Conservation (phyloP, 1,140 invertebrate species). For the Brachionus rubens region DNA sequence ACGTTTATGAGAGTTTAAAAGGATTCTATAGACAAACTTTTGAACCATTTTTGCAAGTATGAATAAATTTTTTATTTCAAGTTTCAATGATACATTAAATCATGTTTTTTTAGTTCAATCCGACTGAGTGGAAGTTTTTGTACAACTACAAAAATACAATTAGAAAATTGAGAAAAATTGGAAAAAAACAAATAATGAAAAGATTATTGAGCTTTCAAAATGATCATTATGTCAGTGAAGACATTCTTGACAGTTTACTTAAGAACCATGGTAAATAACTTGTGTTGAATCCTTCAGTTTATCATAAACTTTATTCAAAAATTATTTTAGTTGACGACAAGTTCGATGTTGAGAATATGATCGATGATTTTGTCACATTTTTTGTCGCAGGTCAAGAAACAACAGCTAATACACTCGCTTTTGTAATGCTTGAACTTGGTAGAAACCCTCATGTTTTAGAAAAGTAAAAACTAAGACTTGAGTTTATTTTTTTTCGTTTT, state of each 20-base stretch:
- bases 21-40: constrained; percentile 42
- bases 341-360: constrained; percentile 30
- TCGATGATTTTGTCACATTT: constrained; percentile 46
- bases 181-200: constrained; percentile 8
- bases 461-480: constrained; percentile 3
- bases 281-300: not conserved
- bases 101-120: constrained; percentile 8
- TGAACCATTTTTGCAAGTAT: constrained; percentile 33
- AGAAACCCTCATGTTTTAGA: constrained; percentile 33
- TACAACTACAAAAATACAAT: constrained; percentile 4
- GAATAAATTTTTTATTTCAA: not conserved
- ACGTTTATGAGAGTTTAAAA: constrained; percentile 34
- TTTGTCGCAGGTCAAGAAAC: constrained; percentile 46
- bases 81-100: not conserved
- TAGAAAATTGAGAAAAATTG: constrained; percentile 17
- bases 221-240: constrained; percentile 3
- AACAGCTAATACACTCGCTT: constrained; percentile 36
- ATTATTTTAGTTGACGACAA: constrained; percentile 18
- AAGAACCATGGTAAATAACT: constrained; percentile 30
- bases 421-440: constrained; percentile 22
- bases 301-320: not conserved
- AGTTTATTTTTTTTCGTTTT: not conserved
- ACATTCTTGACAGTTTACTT: constrained; percentile 10
- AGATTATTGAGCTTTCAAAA: not conserved
- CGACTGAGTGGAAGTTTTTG: constrained; percentile 23